Base-by-base conservation (phyloP, 2,888 invertebrate species). In the Apamea sordens region DNA sequence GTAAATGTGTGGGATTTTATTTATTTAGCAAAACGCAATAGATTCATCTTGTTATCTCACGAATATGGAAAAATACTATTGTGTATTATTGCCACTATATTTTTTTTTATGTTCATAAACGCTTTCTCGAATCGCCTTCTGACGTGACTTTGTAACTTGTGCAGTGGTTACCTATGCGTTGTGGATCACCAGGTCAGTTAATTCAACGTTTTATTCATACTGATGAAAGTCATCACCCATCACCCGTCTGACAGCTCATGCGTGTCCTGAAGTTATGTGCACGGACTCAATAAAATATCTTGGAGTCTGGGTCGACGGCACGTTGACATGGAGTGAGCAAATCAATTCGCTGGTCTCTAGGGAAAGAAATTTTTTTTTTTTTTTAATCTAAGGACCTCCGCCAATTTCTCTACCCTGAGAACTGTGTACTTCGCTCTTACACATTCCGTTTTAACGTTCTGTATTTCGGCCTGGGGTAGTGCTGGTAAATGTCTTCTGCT, bases 281-380 rank as follows among this genome's bases (percentile, higher is more conserved):
- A 36, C 36, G 36, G 36, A 36, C 36, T 36, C 36, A 36, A 36
- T 36, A 36, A 36, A 36, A 36, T 36, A 36, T 5, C 5, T 36
- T 36, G 36, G 5, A 36, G 36, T 36, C 36, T 36, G 36, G 36
- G 4, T 61, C 15, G 47, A 47, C 18, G 7, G 61, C n/a, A 4
- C 32, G 24, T 47, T 76, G 24, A 68, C 68, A 7, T 69, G 69
- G 47, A 61, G 36, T 61, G 32, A 11, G 28, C n/a, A 69, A 2
- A 28, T 69, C 8, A 53, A 47, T 44, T 61, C 47, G 47, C 59
- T 47, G 15, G 47, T 69, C 1, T 15, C 59, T 24, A 28, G 47
- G 36, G 44, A 68, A 6, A 59, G 75, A 59, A 68, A 68, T 24
- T n/a, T 28, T 21, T 65, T 53, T 65, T 32, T 73, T 73, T 50